Evolutionary conservation across 1,140 invertebrate species (phyloP), one percentile per base, ranked within the genome.

Genomic region (Diploscapter pachys): DNA sequence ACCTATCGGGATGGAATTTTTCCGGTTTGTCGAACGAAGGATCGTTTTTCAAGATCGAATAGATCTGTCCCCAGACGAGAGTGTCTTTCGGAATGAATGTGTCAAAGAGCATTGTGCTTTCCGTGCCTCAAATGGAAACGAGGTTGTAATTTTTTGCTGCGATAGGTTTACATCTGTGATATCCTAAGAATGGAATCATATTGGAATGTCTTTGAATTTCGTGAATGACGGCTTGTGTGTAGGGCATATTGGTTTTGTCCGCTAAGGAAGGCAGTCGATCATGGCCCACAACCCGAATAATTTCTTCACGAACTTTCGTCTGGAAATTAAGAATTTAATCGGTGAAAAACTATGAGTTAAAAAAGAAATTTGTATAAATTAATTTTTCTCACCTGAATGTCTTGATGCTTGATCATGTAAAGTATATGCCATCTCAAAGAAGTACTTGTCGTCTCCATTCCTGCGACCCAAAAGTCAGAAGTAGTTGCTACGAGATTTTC

Each of bases 161-260:
- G 2, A 11, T 5, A 5, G 4, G 4, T 6, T 48, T 53, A 74
- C 69, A 62, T 11, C 13, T 53, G 62, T 74, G 65, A n/a, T 53
- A 57, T 9, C 73, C 54, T 31, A 57, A 59, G 55, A 74, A 56
- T 4, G 54, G 65, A 9, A 71, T 5, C 59, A 74, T 74, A n/a
- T 74, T 74, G 2, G 73, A 56, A 54, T 67, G 59, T 61, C 73
- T 59, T 54, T 74, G 73, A 6, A 74, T 55, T 74, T 74, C 73
- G 70, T 71, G 72, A 13, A 73, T 61, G 4, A 66, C 59, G 4
- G 72, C 72, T 66, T 55, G 53, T 4, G 68, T 67, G 51, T 71
- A 74, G n/a, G 73, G 73, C 59, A 74, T 71, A 9, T 74, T 57
- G 2, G 57, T 51, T 4, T 63, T 57, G 51, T 74, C 73, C 6